phyloP scores from a whole-genome alignment of 92 coral and sea anemone genomes.

The Blastomussa wellsi region DNA sequence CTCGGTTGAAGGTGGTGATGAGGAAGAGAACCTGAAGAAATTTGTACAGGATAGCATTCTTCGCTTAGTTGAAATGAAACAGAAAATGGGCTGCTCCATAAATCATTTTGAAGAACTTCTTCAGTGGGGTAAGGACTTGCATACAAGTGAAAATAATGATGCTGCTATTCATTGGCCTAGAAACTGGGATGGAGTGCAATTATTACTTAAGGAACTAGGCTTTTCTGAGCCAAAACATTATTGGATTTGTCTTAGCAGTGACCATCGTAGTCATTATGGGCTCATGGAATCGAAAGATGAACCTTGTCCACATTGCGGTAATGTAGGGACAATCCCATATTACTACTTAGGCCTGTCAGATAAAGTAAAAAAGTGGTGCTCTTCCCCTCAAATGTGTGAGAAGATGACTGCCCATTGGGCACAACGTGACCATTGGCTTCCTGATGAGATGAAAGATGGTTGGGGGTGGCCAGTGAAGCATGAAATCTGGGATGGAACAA shows the following conservation, averaged over 20 bases:
- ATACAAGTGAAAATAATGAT: conserved; percentile 44
- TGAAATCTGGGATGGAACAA: conserved; percentile 81
- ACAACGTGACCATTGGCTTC: conserved; percentile 73
- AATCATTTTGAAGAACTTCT: conserved; percentile 57
- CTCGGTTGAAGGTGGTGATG: conserved; percentile 23
- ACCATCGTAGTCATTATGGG: conserved; percentile 66
- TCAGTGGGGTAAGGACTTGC: conserved; percentile 43
- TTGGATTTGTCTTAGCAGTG: conserved; percentile 58
- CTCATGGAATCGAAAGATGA: conserved; percentile 60
- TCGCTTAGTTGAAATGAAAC: conserved; percentile 56
- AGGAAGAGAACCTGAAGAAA: conserved; percentile 39
- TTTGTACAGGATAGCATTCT: conserved; percentile 53
- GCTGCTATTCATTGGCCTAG: conserved; percentile 61
- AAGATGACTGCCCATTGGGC: conserved; percentile 76
- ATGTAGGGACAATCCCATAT: conserved; percentile 60
- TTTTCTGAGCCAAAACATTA: conserved; percentile 69
- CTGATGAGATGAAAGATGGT: conserved; percentile 54
- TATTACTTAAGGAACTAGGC: conserved; percentile 45
- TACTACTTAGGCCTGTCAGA: conserved; percentile 72
- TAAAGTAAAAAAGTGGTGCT: conserved; percentile 66
- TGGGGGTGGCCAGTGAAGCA: conserved; percentile 50
- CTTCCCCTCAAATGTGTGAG: conserved; percentile 61
- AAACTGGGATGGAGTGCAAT: conserved; percentile 57
- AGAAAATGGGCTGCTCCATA: conserved; percentile 55
- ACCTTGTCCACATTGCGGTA: conserved; percentile 65